Base-by-base conservation (phyloP, 2,888 invertebrate species). In the Pterostichus madidus region DNA sequence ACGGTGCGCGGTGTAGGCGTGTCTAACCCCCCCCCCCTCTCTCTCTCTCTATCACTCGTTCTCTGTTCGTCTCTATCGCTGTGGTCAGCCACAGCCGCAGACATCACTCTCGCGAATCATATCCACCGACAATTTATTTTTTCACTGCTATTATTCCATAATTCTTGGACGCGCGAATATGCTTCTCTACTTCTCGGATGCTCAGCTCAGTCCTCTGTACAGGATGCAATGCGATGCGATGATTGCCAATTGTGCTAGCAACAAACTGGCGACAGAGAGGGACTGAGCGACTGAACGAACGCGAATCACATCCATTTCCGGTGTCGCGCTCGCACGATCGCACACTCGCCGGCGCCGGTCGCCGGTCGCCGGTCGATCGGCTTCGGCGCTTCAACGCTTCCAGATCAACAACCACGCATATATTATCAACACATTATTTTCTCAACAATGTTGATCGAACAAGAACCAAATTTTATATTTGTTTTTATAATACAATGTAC, bases 41-140 rank as follows among this genome's bases (percentile, higher is more conserved):
- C 91, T 87, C 88, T 91, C 92, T 85, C 92, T 88, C 86, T 91
- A 87, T 84, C 91, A 84, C 83, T 91, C 91, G 0, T 24, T 64
- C 64, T 80, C 35, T 64, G 64, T 61, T 49, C 61, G 17, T 76
- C 76, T 76, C 52, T 15, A 31, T 79, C 80, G 80, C 32, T 49
- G 52, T 49, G 49, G 49, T 49, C 75, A 75, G 64, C 59, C 24
- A 31, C 71, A 71, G 56, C 73, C 49, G 49, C 75, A 75, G 75
- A 75, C 75, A 52, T 75, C 75, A 75, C 75, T 75, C 49, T 75
- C 75, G 75, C 75, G 32, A 75, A 75, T 49, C 52, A 75, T 75
- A 71, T 71, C 68, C 68, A 71, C 44, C 68, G 39, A 39, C 68
- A 71, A 71, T 71, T 44, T 71, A 71, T 71, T 71, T 71, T 71